Evolutionary conservation across 1,140 invertebrate genomes (phyloP), one percentile per base, ranked within the genome.

Genomic region (Leptoteleia sp.): DNA sequence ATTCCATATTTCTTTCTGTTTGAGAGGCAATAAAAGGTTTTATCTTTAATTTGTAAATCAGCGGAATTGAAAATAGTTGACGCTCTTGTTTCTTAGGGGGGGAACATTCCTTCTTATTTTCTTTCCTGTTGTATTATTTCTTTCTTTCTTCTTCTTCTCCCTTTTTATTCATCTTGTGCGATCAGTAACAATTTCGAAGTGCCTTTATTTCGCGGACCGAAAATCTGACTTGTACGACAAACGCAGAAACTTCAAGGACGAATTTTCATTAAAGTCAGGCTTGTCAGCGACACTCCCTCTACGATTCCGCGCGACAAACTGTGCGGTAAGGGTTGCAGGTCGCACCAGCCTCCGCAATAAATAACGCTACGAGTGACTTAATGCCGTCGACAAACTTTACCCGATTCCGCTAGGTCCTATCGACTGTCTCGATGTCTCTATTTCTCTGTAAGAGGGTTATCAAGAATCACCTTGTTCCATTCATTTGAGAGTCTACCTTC

Each of bases 241-340:
- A 64, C 47, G 52, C 65, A 71, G 59, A 45, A 71, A 67, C 64
- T 80, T 78, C 37, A 81, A 81, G 71, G 67, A 78, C 76, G 79
- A 81, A 76, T 78, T 81, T 81, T 81, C 79, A 79, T 78, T 81
- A 76, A 78, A 78, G 65, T 68, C 55, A 45, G 73, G 37, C 54
- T 75, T 81, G 75, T 81, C 79, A 72, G 15, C 70, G 65, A 62
- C 75, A 71, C 71, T 77, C 70, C 79, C 75, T 68, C 59, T 61
- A 70, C 59, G 59, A 76, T 40, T 72, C 48, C 22, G 59, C 62
- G 45, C 79, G 71, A 81, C 76, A 81, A 79, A 81, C 71, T 76
- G 79, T 78, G 70, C 70, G 65, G 76, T 79, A 81, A 81, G 76
- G 79, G 79, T 81, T 81, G 76, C 79, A 76, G 71, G 61, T 81